Base-by-base conservation (phyloP, 2,797 vertebrate species). In the Myotis planiceps region DNA sequence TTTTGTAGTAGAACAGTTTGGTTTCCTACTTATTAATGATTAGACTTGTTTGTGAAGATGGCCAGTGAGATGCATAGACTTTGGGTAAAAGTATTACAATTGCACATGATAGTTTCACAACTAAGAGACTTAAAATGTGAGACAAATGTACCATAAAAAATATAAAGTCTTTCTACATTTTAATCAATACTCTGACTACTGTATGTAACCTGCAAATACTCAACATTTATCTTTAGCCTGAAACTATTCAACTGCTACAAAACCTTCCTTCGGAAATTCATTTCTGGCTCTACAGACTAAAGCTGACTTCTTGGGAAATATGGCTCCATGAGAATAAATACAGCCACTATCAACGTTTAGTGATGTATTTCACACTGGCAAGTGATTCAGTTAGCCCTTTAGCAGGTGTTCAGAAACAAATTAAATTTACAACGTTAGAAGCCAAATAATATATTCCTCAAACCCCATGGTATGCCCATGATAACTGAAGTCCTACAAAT, bases 351-450 rank as follows among this genome's bases (percentile, higher is more conserved):
- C 51, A 94, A 82, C 45, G 66, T 68, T 34, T n/a, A 78, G 25
- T 84, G 92, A 94, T 95, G 47, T 71, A 83, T 85, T 97, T 95
- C 86, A 94, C 53, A 88, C 5, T n/a, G 68, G 88, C 45, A 95
- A 95, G 81, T 95, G 49, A 97, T 94, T 97, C 76, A 94, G 85
- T 90, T 90, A 95, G 53, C 72, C 55, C 76, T 96, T 95, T 95
- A 96, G 86, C 95, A 94, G 95, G 94, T 97, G 51, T 93, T 97
- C 76, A 53, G 45, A 78, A 84, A 89, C 72, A 93, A 96, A 97
- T 96, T 94, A 97, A 97, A 96, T 97, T 97, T 93, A 90, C 29
- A 84, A 76, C 23, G 85, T 83, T 94, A 63, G 63, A 60, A 90
- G 34, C 47, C 80, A 95, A 94, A 96, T 92, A 86, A 94, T 82